Base-by-base conservation (phyloP, 1,140 invertebrate species). In the Zaprionus africanus region DNA sequence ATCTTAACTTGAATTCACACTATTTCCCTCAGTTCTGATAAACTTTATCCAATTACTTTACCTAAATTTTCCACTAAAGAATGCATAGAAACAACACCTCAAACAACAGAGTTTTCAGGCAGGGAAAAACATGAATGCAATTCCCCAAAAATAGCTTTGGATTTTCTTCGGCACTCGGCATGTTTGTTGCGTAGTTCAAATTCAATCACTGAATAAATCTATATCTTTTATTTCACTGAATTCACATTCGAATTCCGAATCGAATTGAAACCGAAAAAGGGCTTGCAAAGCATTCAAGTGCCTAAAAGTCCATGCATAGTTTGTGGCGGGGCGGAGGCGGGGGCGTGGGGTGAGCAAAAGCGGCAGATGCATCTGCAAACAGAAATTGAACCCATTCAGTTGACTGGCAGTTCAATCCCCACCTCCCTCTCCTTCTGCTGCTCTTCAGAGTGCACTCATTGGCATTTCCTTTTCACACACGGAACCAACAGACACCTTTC, bases 401-500 rank as follows among this genome's bases (percentile, higher is more conserved):
- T 38, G 31, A 19, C 13, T 17, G 9, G 1, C 4, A 15, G 15
- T 13, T 19, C 15, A 2, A n/a, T n/a, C 13, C 24, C 28, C 49
- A 12, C 60, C 15, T 26, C 15, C 19, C n/a, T 60, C 31, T 60
- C 31, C 9, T 19, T 15, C 28, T 58, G 24, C 22, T 15, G 54
- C 19, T 22, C 17, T 46, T 31, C n/a, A 28, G 13, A 28, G 53
- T 26, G 19, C 59, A 38, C 1, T 51, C 67, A 60, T 64, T 76
- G 73, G 73, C 61, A 71, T 78, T 74, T 78, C 53, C 71, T 74
- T 74, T 78, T 60, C 54, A 64, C 60, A 83, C 76, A 58, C 49
- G 46, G 15, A 49, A 60, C 63, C 70, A 62, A 76, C 79, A 72
- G 63, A 79, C 76, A 79, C 83, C 80, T 86, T 88, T 87, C 72